These are phyloP conservation scores for Bombylius discolor DNA, from an alignment of 2,888 invertebrate species.

Conservation along the genomic window DNA sequence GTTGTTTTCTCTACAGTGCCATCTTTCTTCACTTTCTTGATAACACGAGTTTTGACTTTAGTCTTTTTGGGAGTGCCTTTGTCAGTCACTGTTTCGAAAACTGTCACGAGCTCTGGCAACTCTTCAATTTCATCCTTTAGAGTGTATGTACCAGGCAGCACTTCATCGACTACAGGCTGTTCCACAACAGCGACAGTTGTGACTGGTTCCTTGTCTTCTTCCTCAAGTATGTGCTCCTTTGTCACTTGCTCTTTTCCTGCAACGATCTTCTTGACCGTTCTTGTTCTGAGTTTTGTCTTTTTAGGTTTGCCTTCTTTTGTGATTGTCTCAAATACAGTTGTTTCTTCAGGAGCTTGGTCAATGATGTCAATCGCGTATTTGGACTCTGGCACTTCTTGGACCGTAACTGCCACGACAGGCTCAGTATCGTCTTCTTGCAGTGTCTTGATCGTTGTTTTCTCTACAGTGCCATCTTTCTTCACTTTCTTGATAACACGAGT, in stretches of 20 bases:
- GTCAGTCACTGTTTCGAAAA: slow-evolving; percentile 32
- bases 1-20: slow-evolving; percentile 26
- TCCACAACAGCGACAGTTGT: slow-evolving; percentile 20
- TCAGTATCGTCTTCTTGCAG: slow-evolving; percentile 30
- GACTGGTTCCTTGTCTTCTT: slow-evolving; percentile 24
- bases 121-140: slow-evolving; percentile 6
- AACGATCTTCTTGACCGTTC: slow-evolving; percentile 16
- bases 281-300: slow-evolving; percentile 19
- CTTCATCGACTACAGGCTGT: slow-evolving; percentile 18
- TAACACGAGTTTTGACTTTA: slow-evolving; percentile 26
- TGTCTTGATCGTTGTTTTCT: slow-evolving; percentile 29
- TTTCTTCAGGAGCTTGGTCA: slow-evolving; percentile 19
- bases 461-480: slow-evolving; percentile 25
- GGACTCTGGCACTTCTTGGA: slow-evolving; percentile 20
- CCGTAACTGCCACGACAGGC: slow-evolving; percentile 23
- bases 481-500: slow-evolving; percentile 30
- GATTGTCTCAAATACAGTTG: slow-evolving; percentile 17
- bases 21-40: slow-evolving; percentile 25
- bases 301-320: slow-evolving; percentile 22
- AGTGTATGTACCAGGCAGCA: neutral
- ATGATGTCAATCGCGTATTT: neutral
- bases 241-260: slow-evolving; percentile 25
- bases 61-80: slow-evolving; percentile 27
- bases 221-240: slow-evolving; percentile 26
- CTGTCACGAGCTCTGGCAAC: slow-evolving; percentile 24